Evolutionary conservation across 2,797 vertebrate species (phyloP), one percentile per base, ranked within the genome.

Genomic region (Enteromius fasciolatus): DNA sequence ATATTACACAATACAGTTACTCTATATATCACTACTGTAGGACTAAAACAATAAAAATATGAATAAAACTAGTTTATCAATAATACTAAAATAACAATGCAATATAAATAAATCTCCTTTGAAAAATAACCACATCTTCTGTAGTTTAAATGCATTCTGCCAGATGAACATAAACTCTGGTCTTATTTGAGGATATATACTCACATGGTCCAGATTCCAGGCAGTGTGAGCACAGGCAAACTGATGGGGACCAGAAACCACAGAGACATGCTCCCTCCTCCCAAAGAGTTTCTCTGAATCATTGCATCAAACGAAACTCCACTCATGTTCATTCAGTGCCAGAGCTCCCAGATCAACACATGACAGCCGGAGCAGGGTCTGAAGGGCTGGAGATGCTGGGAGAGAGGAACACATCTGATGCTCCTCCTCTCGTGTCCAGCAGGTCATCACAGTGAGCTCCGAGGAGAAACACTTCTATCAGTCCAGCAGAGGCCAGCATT

Each of bases 181-280:
- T 14, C n/a, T 36, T 17, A 41, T 39, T 70, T 28, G 18, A 12
- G 25, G 33, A 14, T 68, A 2, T 28, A 83, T 70, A 96, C 96
- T 96, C 89, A 97, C 96, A 96, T 94, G 8, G 96, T 92, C 95
- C 96, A 96, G 90, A 95, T 95, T 66, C 95, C 96, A 41, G 94
- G 93, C 91, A 97, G 95, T 90, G 93, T 95, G 91, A 95, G 90
- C 89, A 95, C 91, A 0, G 95, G 94, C 44, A 96, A 89, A 78
- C 93, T 94, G 91, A 95, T n/a, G 10, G 96, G 96, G 70, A 97
- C 90, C 87, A 96, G 89, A 81, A 91, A 90, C 95, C 95, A 96
- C 85, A 93, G 90, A 18, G 96, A 94, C 96, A 96, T 96, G 84
- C 76, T 64, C 67, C 20, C 25, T 80, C 12, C 11, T 52, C 44